phyloP scores from a whole-genome alignment of 2,113 vertebrate genomes.

The Brachypteracias leptosomus region DNA sequence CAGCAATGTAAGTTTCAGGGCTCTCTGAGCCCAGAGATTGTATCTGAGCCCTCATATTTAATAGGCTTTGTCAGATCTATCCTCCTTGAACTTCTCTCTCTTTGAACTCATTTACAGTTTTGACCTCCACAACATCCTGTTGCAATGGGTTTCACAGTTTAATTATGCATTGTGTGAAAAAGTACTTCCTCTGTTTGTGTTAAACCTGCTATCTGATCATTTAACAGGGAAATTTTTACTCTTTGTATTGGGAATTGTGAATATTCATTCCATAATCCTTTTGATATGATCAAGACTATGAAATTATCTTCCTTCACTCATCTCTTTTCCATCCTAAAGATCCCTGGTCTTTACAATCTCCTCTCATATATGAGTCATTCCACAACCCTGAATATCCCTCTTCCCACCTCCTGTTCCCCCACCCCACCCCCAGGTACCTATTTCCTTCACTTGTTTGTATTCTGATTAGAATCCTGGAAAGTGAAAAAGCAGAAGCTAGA shows the following conservation, averaged over 20 bases:
- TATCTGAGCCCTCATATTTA: constrained; percentile 45
- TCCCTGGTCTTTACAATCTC: not conserved
- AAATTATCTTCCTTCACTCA: not conserved
- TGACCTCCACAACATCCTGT: constrained; percentile 63
- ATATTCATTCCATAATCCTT: not conserved
- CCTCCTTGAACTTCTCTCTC: constrained; percentile 47
- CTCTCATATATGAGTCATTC: not conserved
- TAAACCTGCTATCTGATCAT: constrained; percentile 27
- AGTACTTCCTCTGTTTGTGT: constrained; percentile 65
- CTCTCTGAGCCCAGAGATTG: not conserved
- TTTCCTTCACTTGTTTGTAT: not conserved
- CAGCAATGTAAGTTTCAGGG: constrained; percentile 15
- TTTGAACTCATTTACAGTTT: constrained; percentile 64
- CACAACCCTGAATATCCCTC: not conserved
- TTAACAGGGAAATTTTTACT: constrained; percentile 15
- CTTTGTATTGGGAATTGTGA: not conserved
- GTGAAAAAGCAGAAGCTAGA: not conserved
- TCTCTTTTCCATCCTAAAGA: not conserved
- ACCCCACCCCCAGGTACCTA: not conserved
- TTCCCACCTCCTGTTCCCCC: not conserved
- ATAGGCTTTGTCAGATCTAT: constrained; percentile 43
- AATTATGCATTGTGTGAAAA: constrained; percentile 63
- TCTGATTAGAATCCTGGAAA: not conserved
- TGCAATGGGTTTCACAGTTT: constrained; percentile 52
- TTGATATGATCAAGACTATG: not conserved